Evolutionary conservation across 2,888 invertebrate species (phyloP).

Genomic region (Ormyrus labotus): DNA sequence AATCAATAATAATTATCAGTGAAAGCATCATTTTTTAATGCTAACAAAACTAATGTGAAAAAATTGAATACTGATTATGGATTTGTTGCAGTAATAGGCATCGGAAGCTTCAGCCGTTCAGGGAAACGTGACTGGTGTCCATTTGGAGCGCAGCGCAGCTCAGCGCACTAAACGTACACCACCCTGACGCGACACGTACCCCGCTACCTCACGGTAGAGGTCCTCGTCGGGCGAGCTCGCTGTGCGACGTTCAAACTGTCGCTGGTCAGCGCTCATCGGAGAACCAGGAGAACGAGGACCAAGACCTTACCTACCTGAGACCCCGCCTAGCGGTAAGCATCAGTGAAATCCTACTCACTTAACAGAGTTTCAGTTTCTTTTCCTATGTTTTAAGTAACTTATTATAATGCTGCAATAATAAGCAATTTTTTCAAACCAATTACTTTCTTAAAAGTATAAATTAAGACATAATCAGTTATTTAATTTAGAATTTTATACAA

Average conservation of each 20-base stretch:
- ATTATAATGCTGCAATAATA: too few relatives aligned
- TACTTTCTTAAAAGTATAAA: too few relatives aligned
- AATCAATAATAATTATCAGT: too few relatives aligned
- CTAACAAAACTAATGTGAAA: too few relatives aligned
- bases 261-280: constrained; percentile 65
- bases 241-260: constrained; percentile 70
- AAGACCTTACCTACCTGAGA: constrained; percentile 72
- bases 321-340: constrained; percentile 32
- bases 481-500: too few relatives aligned
- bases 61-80: too few relatives aligned
- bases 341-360: neutral
- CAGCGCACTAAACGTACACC: constrained; percentile 71
- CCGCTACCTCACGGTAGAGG: constrained; percentile 67
- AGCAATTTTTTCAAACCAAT: too few relatives aligned
- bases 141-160: constrained; percentile 70
- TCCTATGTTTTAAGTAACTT: too few relatives aligned
- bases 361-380: too few relatives aligned
- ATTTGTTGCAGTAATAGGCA: constrained; percentile 86
- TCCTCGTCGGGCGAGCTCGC: constrained; percentile 62
- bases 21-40: too few relatives aligned
- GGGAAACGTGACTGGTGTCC: constrained; percentile 93
- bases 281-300: constrained; percentile 69
- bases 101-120: constrained; percentile 97
- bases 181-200: constrained; percentile 73
- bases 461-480: too few relatives aligned